Evolutionary conservation across 2,797 vertebrate genomes (phyloP), one percentile per base, ranked within the genome.

Genomic region (Aythya fuligula): DNA sequence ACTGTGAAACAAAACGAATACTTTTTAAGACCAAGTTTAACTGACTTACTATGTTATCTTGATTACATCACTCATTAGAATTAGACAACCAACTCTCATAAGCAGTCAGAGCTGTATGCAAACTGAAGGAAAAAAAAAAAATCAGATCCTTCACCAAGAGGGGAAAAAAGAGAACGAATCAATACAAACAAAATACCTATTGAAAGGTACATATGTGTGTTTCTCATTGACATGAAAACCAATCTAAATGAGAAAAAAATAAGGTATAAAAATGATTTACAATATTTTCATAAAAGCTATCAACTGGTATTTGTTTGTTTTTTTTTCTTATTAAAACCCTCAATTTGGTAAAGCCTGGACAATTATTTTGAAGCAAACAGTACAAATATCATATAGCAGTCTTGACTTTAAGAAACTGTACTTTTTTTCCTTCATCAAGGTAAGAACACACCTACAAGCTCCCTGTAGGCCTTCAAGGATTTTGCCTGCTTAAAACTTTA

Each of bases 251-350:
- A 39, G 8, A 56, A 66, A 73, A 60, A 64, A 66, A 38, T 4
- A 66, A 60, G 3, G 5, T 60, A 51, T 8, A 0, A 60, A 64
- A 15, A 38, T 18, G 6, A 39, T 54, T 70, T 70, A 0, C 36
- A 93, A 38, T 15, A 72, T 19, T 86, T 20, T 8, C 38, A 60
- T 57, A 67, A 84, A 83, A 36, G 8, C 8, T 60, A 24, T 47
- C 32, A 70, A 8, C 54, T 65, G 53, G 3, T 7, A 54, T 38
- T 72, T 82, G 3, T 72, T 6, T 27, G 5, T 39, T 39, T 6
- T 72, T 6, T 28, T 73, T 83, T 27, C 11, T 73, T 66, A 49
- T 36, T 60, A 25, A 62, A 61, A 18, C 36, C 1, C 13, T 18
- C 2, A 2, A 6, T 62, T 92, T 66, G 66, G 16, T 45, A 85